phyloP scores from a whole-genome alignment of 2,888 invertebrate species.

The Eupeodes latifasciatus region DNA sequence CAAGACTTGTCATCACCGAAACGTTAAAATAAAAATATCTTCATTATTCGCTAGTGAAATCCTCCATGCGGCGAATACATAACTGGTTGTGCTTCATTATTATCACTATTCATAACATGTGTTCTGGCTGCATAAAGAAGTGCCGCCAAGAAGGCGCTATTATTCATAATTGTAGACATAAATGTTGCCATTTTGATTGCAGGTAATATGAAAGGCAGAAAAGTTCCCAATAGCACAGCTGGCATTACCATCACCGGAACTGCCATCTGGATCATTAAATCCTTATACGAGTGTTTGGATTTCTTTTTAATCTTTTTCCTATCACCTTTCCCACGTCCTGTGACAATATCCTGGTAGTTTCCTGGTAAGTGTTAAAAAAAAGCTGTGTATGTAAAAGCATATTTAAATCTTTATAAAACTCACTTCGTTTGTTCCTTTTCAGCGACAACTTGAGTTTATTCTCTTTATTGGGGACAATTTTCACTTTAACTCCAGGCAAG shows the following conservation, averaged over 20 bases:
- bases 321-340: conserved; percentile 75
- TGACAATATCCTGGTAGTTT: conserved; percentile 30
- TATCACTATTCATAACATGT: conserved; percentile 77
- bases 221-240: conserved; percentile 87
- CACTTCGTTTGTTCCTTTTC: conserved; percentile 84
- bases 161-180: conserved; percentile 87
- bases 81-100: conserved; percentile 78
- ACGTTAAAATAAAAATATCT: neutral
- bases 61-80: conserved; percentile 56
- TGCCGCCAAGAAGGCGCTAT: conserved; percentile 88
- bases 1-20: neutral
- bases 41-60: conserved; percentile 38
- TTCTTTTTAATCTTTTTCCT: conserved; percentile 77
- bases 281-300: conserved; percentile 79
- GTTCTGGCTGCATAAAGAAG: conserved; percentile 83
- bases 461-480: conserved; percentile 85
- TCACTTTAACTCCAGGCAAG: conserved; percentile 85
- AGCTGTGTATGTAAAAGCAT: neutral
- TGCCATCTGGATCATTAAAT: conserved; percentile 82
- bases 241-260: conserved; percentile 87
- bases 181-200: conserved; percentile 88
- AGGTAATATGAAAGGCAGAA: conserved; percentile 89
- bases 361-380: conserved; percentile 9
- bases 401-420: conserved; percentile 60
- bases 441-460: conserved; percentile 85